A percentile compares a stretch with the other conserved stretches of the same genome.
phyloP scores from a whole-genome alignment of 2,113 vertebrate genomes.

The Scatophagus argus region DNA sequence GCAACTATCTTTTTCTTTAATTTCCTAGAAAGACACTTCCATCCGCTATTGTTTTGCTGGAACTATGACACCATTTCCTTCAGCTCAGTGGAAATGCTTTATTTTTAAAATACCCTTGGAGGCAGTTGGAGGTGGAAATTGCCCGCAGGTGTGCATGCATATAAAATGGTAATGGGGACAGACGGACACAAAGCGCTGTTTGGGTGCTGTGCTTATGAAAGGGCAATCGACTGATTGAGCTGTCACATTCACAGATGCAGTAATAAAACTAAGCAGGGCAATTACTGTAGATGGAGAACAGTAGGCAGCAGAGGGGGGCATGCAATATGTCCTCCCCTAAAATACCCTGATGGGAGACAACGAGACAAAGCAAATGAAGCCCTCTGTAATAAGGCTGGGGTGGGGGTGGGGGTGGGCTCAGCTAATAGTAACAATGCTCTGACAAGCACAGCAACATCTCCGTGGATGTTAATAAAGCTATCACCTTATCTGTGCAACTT shows the following conservation, averaged over 20 bases:
- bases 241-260: slow-evolving; percentile 76
- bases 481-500: slow-evolving; percentile 37
- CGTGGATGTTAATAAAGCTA: slow-evolving; percentile 38
- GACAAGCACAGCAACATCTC: slow-evolving; percentile 40
- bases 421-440: slow-evolving; percentile 44
- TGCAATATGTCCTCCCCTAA: slow-evolving; percentile 54
- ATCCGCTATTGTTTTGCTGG: slow-evolving; percentile 39
- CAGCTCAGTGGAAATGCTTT: slow-evolving; percentile 42
- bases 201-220: slow-evolving; percentile 73
- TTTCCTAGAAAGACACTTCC: slow-evolving; percentile 41
- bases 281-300: slow-evolving; percentile 76
- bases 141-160: slow-evolving; percentile 75
- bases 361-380: slow-evolving; percentile 75
- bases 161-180: slow-evolving; percentile 71
- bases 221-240: slow-evolving; percentile 75
- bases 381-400: slow-evolving; percentile 64
- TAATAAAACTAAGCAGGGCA: slow-evolving; percentile 80
- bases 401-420: background rate
- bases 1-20: slow-evolving; percentile 34
- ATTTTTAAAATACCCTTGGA: slow-evolving; percentile 70
- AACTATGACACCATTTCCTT: slow-evolving; percentile 11
- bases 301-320: slow-evolving; percentile 28
- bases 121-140: slow-evolving; percentile 73
- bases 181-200: slow-evolving; percentile 73
- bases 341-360: slow-evolving; percentile 61